phyloP scores from a whole-genome alignment of 2,797 vertebrate species.

The Megaceryle alcyon region DNA sequence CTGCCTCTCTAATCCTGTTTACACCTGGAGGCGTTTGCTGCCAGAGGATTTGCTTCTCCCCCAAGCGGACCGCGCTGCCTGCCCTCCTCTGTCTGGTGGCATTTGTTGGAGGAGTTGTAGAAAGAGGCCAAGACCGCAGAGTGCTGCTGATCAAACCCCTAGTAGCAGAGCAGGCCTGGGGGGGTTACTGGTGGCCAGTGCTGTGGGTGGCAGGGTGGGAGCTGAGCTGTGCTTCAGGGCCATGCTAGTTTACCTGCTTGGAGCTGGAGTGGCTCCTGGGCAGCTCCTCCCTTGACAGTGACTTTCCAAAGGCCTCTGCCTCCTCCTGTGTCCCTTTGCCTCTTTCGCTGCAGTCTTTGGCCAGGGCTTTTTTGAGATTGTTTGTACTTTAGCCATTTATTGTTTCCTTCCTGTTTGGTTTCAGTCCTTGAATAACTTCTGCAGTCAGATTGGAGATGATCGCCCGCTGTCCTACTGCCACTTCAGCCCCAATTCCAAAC shows the following conservation, averaged over 20 bases:
- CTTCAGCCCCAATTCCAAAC: slow-evolving; percentile 93
- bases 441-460: slow-evolving; percentile 98
- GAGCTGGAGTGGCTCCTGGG: neutral
- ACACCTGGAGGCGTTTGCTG: neutral
- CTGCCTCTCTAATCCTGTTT: neutral
- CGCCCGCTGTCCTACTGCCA: slow-evolving; percentile 97
- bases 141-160: neutral
- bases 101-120: neutral
- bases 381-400: neutral
- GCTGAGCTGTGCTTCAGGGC: neutral
- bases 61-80: fast-evolving
- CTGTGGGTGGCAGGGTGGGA: neutral
- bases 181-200: fast-evolving
- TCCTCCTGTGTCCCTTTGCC: neutral
- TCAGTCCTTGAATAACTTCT: slow-evolving; percentile 97
- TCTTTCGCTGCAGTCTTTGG: neutral
- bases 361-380: neutral
- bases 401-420: slow-evolving; percentile 4
- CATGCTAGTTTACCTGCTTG: fast-evolving
- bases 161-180: neutral
- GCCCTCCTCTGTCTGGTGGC: neutral
- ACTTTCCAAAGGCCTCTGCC: neutral
- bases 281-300: neutral
- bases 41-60: neutral
- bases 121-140: neutral